Conservation (phyloP, 2,113 vertebrate species). For the Chamaea fasciata region DNA sequence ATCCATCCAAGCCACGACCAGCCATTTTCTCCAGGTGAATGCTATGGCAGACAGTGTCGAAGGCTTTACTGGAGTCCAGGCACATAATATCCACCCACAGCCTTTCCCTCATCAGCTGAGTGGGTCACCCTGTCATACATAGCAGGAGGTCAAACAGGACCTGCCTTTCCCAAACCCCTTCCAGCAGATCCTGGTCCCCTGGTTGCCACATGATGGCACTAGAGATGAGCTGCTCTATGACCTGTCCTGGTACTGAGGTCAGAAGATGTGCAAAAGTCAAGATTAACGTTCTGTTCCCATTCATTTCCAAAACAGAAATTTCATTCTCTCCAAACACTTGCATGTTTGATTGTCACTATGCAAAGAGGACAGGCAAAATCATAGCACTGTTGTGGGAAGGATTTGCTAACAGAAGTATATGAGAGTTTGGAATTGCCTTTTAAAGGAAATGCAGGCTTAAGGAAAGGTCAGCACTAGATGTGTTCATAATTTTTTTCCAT, state of each 20-base stretch:
- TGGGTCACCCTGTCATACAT: neutral
- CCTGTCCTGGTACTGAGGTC: neutral
- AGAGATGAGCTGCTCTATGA: neutral
- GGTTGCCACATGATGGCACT: neutral
- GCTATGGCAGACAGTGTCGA: neutral
- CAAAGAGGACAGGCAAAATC: neutral
- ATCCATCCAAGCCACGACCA: neutral
- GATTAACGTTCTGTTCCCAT: neutral
- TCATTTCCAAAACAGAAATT: neutral
- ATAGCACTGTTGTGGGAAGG: neutral
- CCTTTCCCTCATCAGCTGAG: neutral
- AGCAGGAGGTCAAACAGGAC: neutral
- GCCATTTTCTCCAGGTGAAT: neutral
- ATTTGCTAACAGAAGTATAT: neutral
- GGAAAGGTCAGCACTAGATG: neutral
- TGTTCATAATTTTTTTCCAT: neutral
- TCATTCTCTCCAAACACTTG: neutral
- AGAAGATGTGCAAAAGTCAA: neutral
- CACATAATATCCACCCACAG: neutral
- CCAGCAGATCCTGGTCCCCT: too few relatives aligned
- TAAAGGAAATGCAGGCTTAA: neutral
- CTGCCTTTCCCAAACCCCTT: neutral
- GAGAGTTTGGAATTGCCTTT: neutral
- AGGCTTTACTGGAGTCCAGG: neutral
- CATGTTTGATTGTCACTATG: neutral